A percentile compares a stretch with the other conserved stretches of the same genome.
Evolutionary conservation across 2,888 invertebrate genomes (phyloP).

Genomic region (Acleris sparsana): DNA sequence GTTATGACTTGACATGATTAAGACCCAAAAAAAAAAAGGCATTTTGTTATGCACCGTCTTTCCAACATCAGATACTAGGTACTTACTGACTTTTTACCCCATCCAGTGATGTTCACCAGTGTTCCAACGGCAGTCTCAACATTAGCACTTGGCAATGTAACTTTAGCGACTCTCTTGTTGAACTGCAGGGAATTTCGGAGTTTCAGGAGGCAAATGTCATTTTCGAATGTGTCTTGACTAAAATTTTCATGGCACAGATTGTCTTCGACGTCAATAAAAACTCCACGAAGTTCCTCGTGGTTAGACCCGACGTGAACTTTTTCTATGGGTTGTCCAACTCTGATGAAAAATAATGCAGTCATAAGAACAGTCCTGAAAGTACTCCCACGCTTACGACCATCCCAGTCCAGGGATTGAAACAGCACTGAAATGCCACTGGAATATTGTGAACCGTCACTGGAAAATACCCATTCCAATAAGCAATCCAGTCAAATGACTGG

Average conservation of each 20-base stretch:
- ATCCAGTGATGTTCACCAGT: not conserved
- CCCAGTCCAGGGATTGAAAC: no score
- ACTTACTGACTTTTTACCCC: not conserved
- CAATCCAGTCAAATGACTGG: no score
- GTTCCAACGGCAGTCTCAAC: not conserved
- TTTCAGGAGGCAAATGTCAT: constrained; percentile 19
- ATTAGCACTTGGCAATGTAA: not conserved
- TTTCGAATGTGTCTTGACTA: not conserved
- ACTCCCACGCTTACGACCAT: no score
- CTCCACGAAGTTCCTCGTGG: constrained; percentile 41
- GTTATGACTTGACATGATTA: no score
- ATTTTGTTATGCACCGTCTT: no score
- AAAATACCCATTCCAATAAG: no score
- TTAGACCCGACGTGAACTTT: constrained; percentile 50
- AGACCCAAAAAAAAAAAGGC: no score
- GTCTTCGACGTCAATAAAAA: constrained; percentile 41
- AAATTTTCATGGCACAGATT: not conserved
- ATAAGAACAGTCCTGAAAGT: not conserved
- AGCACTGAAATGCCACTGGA: no score
- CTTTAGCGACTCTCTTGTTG: not conserved
- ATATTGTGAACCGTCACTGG: no score
- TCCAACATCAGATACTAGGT: no score
- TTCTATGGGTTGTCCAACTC: constrained; percentile 30
- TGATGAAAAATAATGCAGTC: constrained; percentile 1
- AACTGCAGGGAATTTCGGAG: not conserved